Base-by-base conservation (phyloP, 2,797 vertebrate species). In the Falco biarmicus region DNA sequence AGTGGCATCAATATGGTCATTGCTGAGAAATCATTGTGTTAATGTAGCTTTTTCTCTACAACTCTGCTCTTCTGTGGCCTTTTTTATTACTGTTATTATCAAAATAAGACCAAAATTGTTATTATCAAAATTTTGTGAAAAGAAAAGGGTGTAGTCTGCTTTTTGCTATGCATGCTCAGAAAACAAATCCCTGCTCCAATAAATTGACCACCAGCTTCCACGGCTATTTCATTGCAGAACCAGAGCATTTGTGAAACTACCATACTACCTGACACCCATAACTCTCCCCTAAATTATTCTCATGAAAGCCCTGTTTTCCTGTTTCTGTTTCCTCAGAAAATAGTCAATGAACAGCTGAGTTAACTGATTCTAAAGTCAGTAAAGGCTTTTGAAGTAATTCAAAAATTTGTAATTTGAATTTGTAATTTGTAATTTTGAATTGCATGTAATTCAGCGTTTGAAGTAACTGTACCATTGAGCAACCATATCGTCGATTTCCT, bases 211-310 rank as follows among this genome's bases (percentile, higher is more conserved):
- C 19, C 34, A 79, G 18, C 6, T 76, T 60, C 60, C 19, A 54
- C 9, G 15, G 26, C 29, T 71, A 24, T 75, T 84, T 84, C 48
- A 43, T 21, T 57, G 31, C 28, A 37, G 57, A 89, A 56, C 10
- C 48, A 86, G 20, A 78, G 32, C 3, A 21, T 68, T 78, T 34
- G 7, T 24, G 50, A 89, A 90, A 90, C 13, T 57, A 13, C 18
- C 0, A 0, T 51, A 86, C 28, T 18, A n/a, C 31, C 43, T 89
- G n/a, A 41, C 50, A 71, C 21, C 17, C 0, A 1, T n/a, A 83
- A 51, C 4, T 41, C 6, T 43, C 20, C 15, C 9, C 47, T 78
- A 61, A 87, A 84, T 69, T 73, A 5, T 61, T 48, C 34, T 73
- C 26, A 8, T 71, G 47, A 89, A 76, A 82, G 12, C 22, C 11